Base-by-base conservation (phyloP, 1,140 invertebrate genomes). In the Drosophila arawakana region DNA sequence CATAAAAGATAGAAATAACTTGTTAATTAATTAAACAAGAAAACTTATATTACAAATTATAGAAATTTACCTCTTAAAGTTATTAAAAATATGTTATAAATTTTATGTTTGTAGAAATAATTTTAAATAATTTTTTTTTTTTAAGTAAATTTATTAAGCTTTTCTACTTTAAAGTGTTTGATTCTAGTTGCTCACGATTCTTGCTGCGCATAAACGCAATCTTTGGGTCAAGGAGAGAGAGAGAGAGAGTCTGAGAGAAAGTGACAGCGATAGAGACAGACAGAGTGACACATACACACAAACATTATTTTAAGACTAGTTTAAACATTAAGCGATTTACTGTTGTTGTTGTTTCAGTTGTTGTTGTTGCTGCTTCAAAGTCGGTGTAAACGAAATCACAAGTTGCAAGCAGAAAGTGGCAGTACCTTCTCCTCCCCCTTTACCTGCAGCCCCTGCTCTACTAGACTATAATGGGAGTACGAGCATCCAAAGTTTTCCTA, bases 401-500 rank as follows among this genome's bases (percentile, higher is more conserved):
- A 82, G 46, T 35, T 25, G 78, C 70, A 54, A 71, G 73, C 60
- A 58, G 54, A 54, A 43, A 21, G 41, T n/a, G 41, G 58, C n/a
- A 65, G 35, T 18, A n/a, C 15, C 7, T 18, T 25, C 30, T 5
- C 10, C n/a, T 6, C 11, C 13, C n/a, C n/a, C 9, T 41, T 41
- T 1, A 2, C 3, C 3, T 9, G 7, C 37, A n/a, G 2, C 9
- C 39, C n/a, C 39, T 3, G 8, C 7, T 39, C 7, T 9, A 11
- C 59, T 70, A 92, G 15, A 92, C 91, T 50, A 92, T 81, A 59
- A 92, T 91, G 41, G 91, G 91, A 7, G 86, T 85, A 11, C 91
- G 85, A n/a, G 77, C 83, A 76, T 92, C 91, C 34, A 92, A 60
- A 8, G 91, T 92, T 60, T 91, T 92, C 76, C 91, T 92, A 46